A percentile compares a stretch with the other conserved stretches of the same genome.
Evolutionary conservation across 2,888 invertebrate genomes (phyloP).

Genomic region (Caenorhabditis becei): DNA sequence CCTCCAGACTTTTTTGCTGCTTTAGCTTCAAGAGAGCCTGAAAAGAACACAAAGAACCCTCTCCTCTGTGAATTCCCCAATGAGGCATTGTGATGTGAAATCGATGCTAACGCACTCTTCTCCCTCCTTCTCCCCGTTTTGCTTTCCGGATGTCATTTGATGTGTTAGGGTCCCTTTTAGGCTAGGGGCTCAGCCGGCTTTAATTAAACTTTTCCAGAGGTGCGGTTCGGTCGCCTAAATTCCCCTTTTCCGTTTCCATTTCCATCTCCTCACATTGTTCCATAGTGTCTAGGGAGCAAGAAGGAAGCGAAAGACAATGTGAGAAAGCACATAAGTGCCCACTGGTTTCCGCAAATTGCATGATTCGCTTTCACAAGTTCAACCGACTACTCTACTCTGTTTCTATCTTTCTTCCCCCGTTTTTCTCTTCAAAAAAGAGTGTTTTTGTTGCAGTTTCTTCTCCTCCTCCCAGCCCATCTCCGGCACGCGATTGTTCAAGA

Average conservation of each 20-base stretch:
- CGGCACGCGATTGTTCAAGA: slow-evolving; percentile 46
- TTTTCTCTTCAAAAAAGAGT: slow-evolving; percentile 21
- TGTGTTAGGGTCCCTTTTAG: slow-evolving; percentile 9
- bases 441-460: slow-evolving; percentile 33
- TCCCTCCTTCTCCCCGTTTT: slow-evolving; percentile 16
- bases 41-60: slow-evolving; percentile 19
- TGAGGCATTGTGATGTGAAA: slow-evolving; percentile 57
- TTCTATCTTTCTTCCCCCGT: slow-evolving; percentile 14
- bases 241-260: neutral
- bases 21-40: neutral
- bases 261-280: neutral
- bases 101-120: slow-evolving; percentile 56
- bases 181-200: slow-evolving; percentile 39
- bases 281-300: neutral
- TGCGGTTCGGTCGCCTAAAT: neutral
- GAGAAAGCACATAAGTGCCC: slow-evolving; percentile 59
- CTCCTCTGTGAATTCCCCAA: slow-evolving; percentile 52
- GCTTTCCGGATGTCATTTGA: slow-evolving; percentile 54
- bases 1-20: too few species aligned
- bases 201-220: slow-evolving; percentile 52
- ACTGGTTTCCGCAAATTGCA: slow-evolving; percentile 60
- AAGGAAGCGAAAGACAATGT: slow-evolving; percentile 42
- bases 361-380: slow-evolving; percentile 55
- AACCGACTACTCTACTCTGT: slow-evolving; percentile 28
- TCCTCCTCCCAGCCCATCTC: neutral